Evolutionary conservation across 2,888 invertebrate species (phyloP).

Genomic region (Dyspetes luteomarginatus): DNA sequence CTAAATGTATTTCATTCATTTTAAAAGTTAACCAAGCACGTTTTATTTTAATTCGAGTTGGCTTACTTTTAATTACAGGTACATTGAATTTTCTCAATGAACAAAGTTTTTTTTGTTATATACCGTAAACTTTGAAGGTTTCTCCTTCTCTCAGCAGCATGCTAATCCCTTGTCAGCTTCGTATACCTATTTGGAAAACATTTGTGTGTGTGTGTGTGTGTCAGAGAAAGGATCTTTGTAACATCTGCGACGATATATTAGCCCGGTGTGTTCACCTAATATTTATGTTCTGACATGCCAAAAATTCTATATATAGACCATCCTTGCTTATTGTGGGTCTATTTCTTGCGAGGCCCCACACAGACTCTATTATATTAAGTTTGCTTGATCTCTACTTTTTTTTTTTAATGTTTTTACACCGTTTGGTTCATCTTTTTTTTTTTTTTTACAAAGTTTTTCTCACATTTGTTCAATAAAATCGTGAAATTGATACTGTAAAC

Average conservation of each 20-base stretch:
- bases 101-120: no score
- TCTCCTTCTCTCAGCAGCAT: not conserved
- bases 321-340: not conserved
- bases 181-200: constrained; percentile 64
- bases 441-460: not conserved
- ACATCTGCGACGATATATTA: constrained; percentile 71
- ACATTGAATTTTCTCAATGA: no score
- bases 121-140: no score
- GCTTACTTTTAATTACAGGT: no score
- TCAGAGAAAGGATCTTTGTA: constrained; percentile 72
- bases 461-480: not conserved
- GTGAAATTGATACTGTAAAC: constrained; percentile 38
- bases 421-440: no score
- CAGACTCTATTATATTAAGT: no score
- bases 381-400: not conserved
- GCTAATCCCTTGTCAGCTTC: not conserved
- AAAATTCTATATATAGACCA: constrained; percentile 4
- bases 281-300: constrained; percentile 32
- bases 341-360: no score
- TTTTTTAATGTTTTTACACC: no score
- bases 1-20: not conserved
- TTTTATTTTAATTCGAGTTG: not conserved
- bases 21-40: not conserved
- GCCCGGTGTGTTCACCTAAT: constrained; percentile 36
- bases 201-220: no score